These are phyloP conservation scores for Podarcis cretensis DNA, from an alignment of 2,113 vertebrate genomes.

Conservation along the genomic window DNA sequence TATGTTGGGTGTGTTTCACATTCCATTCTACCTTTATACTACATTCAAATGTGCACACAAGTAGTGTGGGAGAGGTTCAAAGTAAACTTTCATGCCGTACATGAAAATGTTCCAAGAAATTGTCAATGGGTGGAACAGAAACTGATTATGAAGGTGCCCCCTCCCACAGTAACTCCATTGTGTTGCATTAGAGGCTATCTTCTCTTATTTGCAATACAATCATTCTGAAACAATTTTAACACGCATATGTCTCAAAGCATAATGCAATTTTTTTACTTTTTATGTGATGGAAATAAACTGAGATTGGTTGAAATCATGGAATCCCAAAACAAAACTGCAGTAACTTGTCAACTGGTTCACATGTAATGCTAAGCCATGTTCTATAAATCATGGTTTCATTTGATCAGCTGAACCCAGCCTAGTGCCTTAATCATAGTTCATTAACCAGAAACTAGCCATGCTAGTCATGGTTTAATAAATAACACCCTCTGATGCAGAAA, in stretches of 20 bases:
- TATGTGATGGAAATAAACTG: neutral
- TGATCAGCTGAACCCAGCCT: no score
- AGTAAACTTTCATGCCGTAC: neutral
- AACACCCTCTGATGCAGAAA: no score
- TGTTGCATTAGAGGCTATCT: neutral
- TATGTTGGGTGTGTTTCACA: neutral
- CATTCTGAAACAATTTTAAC: neutral
- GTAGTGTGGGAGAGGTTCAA: neutral
- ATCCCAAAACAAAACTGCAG: neutral
- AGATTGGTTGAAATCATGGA: neutral
- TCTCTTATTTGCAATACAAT: neutral
- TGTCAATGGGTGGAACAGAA: neutral
- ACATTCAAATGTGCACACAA: neutral
- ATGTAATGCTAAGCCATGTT: no score
- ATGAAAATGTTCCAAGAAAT: neutral
- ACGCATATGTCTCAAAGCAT: neutral
- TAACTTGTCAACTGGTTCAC: no score
- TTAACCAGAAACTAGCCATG: no score
- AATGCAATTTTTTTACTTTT: neutral
- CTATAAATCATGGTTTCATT: no score
- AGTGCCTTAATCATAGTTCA: no score
- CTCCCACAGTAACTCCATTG: neutral
- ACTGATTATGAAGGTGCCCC: neutral
- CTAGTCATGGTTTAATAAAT: no score
- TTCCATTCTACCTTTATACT: neutral